Evolutionary conservation across 2,797 vertebrate species (phyloP).

Genomic region (Nannoperca australis): DNA sequence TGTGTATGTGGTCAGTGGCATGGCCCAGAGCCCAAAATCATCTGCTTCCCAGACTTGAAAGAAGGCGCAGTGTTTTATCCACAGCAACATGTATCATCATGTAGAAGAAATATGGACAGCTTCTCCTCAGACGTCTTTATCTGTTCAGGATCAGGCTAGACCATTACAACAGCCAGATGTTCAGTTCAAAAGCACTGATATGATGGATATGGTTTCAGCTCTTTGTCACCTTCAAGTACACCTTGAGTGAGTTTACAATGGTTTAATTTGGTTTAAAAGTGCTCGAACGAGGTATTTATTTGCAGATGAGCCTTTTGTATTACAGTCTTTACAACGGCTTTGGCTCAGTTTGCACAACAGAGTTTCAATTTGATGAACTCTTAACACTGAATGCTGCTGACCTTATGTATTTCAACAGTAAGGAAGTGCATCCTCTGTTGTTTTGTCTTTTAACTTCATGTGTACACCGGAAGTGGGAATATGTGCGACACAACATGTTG

Average conservation of each 20-base stretch:
- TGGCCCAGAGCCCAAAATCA: constrained; percentile 5
- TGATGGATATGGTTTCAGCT: constrained; percentile 1
- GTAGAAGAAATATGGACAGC: neutral
- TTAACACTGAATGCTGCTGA: too few relatives aligned
- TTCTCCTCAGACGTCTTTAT: neutral
- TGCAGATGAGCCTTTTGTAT: too few relatives aligned
- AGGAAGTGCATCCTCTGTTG: neutral
- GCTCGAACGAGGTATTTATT: too few relatives aligned
- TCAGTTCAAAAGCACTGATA: neutral
- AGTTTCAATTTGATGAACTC: neutral
- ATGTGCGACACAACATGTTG: neutral
- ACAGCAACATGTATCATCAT: neutral
- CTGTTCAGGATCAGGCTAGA: neutral
- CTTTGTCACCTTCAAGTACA: neutral
- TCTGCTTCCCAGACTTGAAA: constrained; percentile 20
- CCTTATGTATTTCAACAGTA: too few relatives aligned
- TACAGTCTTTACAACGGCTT: neutral
- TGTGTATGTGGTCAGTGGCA: constrained; percentile 8
- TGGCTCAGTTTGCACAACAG: neutral
- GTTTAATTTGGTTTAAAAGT: neutral
- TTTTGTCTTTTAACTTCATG: neutral
- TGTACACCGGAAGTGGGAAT: neutral
- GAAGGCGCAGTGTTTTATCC: neutral
- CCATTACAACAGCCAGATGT: neutral
- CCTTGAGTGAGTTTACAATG: neutral